Conservation (phyloP, 2,797 vertebrate species). For the Petrocephalus sullivani region DNA sequence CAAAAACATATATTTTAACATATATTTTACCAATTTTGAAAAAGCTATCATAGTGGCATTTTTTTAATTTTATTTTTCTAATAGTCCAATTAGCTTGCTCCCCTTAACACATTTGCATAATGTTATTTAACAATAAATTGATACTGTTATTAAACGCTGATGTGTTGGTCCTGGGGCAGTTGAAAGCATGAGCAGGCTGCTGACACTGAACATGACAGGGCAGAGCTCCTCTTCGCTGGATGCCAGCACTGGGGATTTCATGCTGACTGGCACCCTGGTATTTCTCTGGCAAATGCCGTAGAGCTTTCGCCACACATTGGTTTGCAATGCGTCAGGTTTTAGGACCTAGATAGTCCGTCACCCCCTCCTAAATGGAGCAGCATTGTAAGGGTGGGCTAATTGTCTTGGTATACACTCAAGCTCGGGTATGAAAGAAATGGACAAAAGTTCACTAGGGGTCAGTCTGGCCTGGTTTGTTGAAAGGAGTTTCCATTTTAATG, state of each 20-base stretch:
- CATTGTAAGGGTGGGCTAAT: slow-evolving; percentile 69
- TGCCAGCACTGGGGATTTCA: slow-evolving; percentile 54
- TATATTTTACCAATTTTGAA: neutral
- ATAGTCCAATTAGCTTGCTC: neutral
- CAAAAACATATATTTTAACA: neutral
- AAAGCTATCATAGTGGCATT: neutral
- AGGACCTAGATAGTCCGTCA: slow-evolving; percentile 43
- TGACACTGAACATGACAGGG: slow-evolving; percentile 36
- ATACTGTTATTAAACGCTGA: neutral
- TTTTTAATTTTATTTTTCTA: neutral
- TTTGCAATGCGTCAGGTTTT: slow-evolving; percentile 65
- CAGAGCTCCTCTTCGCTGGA: slow-evolving; percentile 54
- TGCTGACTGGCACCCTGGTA: slow-evolving; percentile 63
- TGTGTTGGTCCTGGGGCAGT: slow-evolving; percentile 12
- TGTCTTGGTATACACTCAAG: slow-evolving; percentile 55
- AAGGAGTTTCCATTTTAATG: slow-evolving; percentile 69
- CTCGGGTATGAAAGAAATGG: slow-evolving; percentile 62
- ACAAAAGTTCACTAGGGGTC: slow-evolving; percentile 72
- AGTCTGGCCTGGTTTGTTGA: slow-evolving; percentile 67
- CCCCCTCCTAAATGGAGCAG: slow-evolving; percentile 34
- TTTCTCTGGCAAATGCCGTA: slow-evolving; percentile 40
- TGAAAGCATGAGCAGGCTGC: slow-evolving; percentile 26
- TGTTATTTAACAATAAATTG: neutral
- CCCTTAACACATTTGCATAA: neutral
- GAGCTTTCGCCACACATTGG: slow-evolving; percentile 26